Conservation (phyloP, 1,140 invertebrate genomes). For the Rhopalosiphum padi region DNA sequence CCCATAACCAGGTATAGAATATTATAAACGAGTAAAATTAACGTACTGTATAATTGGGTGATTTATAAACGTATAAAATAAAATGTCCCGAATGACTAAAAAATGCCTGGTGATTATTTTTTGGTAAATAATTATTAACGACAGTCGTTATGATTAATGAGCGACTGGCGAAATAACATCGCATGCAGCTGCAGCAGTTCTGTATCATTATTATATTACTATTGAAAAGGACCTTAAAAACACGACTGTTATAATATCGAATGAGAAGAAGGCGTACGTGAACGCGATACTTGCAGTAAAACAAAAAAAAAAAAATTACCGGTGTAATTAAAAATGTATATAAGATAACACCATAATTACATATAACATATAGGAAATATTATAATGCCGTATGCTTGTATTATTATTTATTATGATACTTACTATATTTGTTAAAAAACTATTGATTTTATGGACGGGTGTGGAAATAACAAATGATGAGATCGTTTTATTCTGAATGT, state of each 20-base stretch:
- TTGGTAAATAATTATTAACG: slow-evolving; percentile 2
- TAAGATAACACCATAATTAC: not conserved
- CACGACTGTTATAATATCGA: not conserved
- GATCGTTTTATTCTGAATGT: not conserved
- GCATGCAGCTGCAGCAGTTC: not conserved
- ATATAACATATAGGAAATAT: not conserved
- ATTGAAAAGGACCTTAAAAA: not conserved
- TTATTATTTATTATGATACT: not conserved
- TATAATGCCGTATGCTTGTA: not conserved
- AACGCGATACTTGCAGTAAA: not conserved
- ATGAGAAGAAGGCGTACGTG: not conserved
- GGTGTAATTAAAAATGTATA: not conserved
- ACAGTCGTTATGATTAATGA: slow-evolving; percentile 27
- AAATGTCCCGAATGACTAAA: slow-evolving; percentile 1
- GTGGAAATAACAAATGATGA: not conserved
- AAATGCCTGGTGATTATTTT: not conserved
- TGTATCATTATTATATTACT: not conserved
- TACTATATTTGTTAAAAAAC: not conserved
- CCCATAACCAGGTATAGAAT: not conserved
- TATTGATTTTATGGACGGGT: not conserved
- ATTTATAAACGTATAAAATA: slow-evolving; percentile 29
- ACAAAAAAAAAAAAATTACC: not conserved
- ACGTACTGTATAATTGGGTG: not conserved
- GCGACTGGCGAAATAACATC: not conserved
- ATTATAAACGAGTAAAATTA: not conserved